Base-by-base conservation (phyloP, 2,797 vertebrate genomes). In the Chaunax sp. region DNA sequence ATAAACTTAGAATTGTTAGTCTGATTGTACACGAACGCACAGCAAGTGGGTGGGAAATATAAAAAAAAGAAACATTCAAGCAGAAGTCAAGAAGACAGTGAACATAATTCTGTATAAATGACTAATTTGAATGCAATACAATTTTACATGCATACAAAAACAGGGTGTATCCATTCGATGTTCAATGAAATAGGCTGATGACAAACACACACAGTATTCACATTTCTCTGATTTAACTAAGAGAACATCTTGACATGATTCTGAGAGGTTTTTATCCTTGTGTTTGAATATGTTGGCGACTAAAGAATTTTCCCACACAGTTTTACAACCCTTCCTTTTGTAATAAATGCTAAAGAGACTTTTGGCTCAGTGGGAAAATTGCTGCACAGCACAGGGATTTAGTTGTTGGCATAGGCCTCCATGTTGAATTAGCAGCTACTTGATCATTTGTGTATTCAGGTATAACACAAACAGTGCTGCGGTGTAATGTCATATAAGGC, bases 401-500 rank as follows among this genome's bases (percentile, higher is more conserved):
- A 6, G 0, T 23, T 62, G 45, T 54, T 25, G 60, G 28, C 47
- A 47, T 23, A 52, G 26, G 16, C 44, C 23, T 57, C 28, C 3
- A 41, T 26, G 7, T 38, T 64, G 35, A 61, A 57, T 71, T 60
- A 51, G 45, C 28, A 40, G 13, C 19, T 46, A 28, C 50, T 50
- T 59, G 50, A 58, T 69, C 15, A 26, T 68, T 30, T 74, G n/a
- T 35, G 22, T 49, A 18, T 75, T 75, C 19, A 51, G 22, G 23
- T 46, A 20, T 49, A 15, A 61, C 9, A 41, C 1, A 44, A 8
- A 53, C 50, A 40, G 37, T 30, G 23, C 52, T 30, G 41, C 53
- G 51, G 55, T 63, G 43, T 44, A 37, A 52, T 63, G 40, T 37
- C 7, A 37, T 14, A 14, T 74, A 22, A 33, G 5, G 15, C 26